Evolutionary conservation across 1,140 invertebrate species (phyloP).

Genomic region (Pollicipes pollicipes): DNA sequence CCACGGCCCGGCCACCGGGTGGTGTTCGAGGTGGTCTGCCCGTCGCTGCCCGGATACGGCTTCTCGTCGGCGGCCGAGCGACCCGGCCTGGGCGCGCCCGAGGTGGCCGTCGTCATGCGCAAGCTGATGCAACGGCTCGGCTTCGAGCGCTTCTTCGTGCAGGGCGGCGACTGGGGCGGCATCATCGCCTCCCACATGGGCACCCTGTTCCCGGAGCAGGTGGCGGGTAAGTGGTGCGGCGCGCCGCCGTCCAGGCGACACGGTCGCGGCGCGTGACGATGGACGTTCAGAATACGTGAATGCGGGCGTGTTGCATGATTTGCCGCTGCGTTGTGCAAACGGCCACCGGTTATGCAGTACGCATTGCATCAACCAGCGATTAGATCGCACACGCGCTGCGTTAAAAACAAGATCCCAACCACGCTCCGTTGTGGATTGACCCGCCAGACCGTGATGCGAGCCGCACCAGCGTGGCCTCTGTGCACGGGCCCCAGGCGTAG

Average conservation of each 20-base stretch:
- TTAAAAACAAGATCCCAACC: too few relatives aligned
- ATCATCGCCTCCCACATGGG: conserved; percentile 40
- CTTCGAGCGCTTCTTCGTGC: conserved; percentile 52
- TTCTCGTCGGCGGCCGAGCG: conserved; percentile 50
- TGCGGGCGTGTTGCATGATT: too few relatives aligned
- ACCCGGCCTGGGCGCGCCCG: conserved; percentile 28
- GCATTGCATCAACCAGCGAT: too few relatives aligned
- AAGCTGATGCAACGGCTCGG: conserved; percentile 67
- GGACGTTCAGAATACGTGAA: too few relatives aligned
- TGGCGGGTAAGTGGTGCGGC: conserved; percentile 21
- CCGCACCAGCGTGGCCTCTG: too few relatives aligned
- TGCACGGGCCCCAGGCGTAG: too few relatives aligned
- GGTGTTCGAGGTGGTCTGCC: conserved; percentile 58
- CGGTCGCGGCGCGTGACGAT: too few relatives aligned
- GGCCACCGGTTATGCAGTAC: too few relatives aligned
- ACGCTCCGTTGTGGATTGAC: too few relatives aligned
- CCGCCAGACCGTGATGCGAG: too few relatives aligned
- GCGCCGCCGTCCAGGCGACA: conserved; percentile 9
- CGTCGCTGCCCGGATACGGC: conserved; percentile 67
- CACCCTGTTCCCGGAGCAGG: conserved; percentile 42
- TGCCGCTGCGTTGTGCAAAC: too few relatives aligned
- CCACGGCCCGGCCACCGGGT: conserved; percentile 37
- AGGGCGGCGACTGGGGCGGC: conserved; percentile 71
- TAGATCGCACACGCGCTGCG: too few relatives aligned
- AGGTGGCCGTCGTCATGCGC: conserved; percentile 52